Percentiles rank a stretch among this genome's conserved stretches.
phyloP scores from a whole-genome alignment of 1,140 invertebrate species.

The Arctopsyche grandis region DNA sequence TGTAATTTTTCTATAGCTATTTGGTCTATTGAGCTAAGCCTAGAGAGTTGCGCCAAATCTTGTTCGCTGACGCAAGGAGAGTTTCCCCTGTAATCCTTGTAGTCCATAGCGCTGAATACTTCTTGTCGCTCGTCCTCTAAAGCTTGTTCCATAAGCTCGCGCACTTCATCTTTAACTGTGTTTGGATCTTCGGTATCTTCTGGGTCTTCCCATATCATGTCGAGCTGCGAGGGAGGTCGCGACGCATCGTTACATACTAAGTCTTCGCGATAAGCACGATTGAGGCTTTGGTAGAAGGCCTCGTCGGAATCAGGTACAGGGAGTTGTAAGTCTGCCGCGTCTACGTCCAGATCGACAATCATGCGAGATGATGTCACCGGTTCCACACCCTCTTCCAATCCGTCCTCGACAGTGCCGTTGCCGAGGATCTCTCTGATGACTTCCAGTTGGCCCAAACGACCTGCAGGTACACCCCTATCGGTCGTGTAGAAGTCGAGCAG shows the following conservation, averaged over 20 bases:
- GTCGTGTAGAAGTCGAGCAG: constrained; percentile 81
- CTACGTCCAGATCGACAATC: constrained; percentile 61
- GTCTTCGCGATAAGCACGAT: constrained; percentile 87
- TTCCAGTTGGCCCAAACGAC: constrained; percentile 62
- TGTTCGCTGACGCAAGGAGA: constrained; percentile 80
- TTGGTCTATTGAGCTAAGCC: constrained; percentile 79
- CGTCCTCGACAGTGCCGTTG: constrained; percentile 70
- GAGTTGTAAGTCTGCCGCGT: constrained; percentile 57
- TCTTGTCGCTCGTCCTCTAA: constrained; percentile 69
- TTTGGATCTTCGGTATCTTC: constrained; percentile 64
- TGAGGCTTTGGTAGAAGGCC: constrained; percentile 88
- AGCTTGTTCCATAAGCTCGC: constrained; percentile 63
- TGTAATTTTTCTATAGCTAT: constrained; percentile 80
- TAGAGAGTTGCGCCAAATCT: constrained; percentile 78
- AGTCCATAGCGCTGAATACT: constrained; percentile 80
- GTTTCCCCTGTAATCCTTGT: constrained; percentile 81
- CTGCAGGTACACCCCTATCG: constrained; percentile 62
- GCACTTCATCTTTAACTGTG: constrained; percentile 59
- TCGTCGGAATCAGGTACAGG: constrained; percentile 79
- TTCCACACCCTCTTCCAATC: constrained; percentile 71
- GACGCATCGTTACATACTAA: constrained; percentile 73
- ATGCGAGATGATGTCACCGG: constrained; percentile 58
- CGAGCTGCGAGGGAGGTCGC: constrained; percentile 74
- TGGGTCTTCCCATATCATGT: constrained; percentile 83
- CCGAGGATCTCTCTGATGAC: constrained; percentile 71